A percentile compares a stretch with the other conserved stretches of the same genome.
phyloP scores from a whole-genome alignment of 2,797 vertebrate species.

The Lerista edwardsae region DNA sequence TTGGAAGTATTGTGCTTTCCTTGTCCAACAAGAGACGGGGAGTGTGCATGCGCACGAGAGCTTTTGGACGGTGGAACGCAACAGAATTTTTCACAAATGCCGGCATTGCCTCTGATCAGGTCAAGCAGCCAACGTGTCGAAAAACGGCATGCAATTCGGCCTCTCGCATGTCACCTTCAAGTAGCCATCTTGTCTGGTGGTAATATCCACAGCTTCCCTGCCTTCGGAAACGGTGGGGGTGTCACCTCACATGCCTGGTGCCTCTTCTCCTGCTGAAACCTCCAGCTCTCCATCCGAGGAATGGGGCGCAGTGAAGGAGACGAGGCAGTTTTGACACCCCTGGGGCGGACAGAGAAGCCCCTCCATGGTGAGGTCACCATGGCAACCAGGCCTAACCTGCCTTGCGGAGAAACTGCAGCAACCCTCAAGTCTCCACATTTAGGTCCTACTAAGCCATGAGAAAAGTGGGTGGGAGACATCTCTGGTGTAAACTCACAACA shows the following conservation, averaged over 20 bases:
- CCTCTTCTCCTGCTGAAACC: neutral
- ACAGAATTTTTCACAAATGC: neutral
- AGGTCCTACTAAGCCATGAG: neutral
- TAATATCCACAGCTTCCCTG: no score
- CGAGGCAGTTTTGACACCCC: accelerated
- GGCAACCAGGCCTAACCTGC: accelerated
- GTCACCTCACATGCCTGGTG: no score
- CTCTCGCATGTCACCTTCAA: no score
- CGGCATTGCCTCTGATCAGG: neutral
- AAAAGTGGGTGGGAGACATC: no score
- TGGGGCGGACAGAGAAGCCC: neutral
- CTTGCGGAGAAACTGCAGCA: neutral
- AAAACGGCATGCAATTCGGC: neutral
- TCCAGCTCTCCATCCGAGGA: neutral
- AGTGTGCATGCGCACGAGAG: neutral
- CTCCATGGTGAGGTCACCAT: accelerated
- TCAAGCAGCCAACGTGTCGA: no score
- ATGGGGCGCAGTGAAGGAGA: neutral
- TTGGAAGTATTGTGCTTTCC: neutral
- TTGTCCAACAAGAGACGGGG: neutral
- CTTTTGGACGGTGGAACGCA: no score
- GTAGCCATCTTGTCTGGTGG: neutral
- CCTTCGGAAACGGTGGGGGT: no score
- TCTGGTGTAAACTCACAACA: no score
- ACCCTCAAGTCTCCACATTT: neutral